These are phyloP conservation scores for Rhinichthys osculus DNA, from an alignment of 2,797 vertebrate species.

Conservation along the genomic window DNA sequence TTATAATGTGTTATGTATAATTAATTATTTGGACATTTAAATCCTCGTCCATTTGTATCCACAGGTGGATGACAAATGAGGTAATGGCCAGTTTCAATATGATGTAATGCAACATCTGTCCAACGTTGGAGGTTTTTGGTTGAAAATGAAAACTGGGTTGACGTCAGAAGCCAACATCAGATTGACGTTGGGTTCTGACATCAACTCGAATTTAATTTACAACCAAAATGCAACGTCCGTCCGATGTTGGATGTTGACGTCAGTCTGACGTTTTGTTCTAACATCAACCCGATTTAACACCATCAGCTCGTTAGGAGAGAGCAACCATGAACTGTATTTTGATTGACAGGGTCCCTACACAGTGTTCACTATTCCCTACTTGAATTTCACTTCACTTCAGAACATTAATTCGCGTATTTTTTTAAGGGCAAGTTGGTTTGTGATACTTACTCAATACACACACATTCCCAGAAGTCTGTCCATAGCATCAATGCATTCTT, in stretches of 20 bases:
- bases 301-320: background rate
- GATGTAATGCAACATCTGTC: too few species aligned
- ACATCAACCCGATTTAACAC: background rate
- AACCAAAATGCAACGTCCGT: too few species aligned
- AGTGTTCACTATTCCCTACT: background rate
- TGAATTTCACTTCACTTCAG: background rate
- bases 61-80: background rate
- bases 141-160: too few species aligned
- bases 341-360: background rate
- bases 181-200: too few species aligned
- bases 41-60: background rate
- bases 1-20: background rate
- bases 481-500: background rate
- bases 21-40: background rate
- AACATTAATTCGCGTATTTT: background rate
- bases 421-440: background rate
- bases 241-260: too few species aligned
- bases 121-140: too few species aligned
- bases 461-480: constrained; percentile 8
- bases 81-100: background rate
- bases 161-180: too few species aligned
- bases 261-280: too few species aligned
- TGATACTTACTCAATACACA: background rate
- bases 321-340: background rate
- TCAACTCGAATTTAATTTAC: too few species aligned